phyloP scores from a whole-genome alignment of 2,113 vertebrate species.

The Osmerus eperlanus region DNA sequence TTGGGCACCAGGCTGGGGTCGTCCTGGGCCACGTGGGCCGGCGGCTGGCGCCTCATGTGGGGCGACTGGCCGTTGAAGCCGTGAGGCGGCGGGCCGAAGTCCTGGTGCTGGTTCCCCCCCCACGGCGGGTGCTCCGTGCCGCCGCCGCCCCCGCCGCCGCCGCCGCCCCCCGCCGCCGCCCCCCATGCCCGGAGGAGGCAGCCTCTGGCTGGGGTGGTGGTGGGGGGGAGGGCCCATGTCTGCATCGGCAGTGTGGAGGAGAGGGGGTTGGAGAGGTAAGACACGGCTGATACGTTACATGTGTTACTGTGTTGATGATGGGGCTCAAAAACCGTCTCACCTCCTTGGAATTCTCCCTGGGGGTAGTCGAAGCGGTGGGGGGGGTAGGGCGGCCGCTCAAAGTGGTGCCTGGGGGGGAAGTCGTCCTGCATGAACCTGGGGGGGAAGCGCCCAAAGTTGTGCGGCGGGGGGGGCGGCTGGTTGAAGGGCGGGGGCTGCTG shows the following conservation, averaged over 20 bases:
- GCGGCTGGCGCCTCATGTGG: constrained; percentile 86
- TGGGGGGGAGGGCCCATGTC: constrained; percentile 95
- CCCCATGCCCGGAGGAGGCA: constrained; percentile 88
- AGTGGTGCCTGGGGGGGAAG: constrained; percentile 92
- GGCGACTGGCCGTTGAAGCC: constrained; percentile 97
- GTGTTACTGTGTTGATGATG: neutral
- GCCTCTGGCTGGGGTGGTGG: constrained; percentile 89
- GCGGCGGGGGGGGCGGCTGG: constrained; percentile 93
- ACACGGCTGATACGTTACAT: neutral
- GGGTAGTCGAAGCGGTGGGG: constrained; percentile 94
- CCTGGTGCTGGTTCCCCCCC: constrained; percentile 88
- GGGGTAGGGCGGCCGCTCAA: constrained; percentile 87
- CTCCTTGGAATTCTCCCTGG: constrained; percentile 89
- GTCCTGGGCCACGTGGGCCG: constrained; percentile 82
- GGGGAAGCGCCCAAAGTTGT: constrained; percentile 92
- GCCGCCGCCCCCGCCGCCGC: no score
- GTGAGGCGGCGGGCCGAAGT: constrained; percentile 88
- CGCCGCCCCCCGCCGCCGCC: neutral
- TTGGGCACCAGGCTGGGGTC: constrained; percentile 97
- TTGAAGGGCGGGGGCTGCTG: constrained; percentile 90
- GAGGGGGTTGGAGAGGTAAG: neutral
- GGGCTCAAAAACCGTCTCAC: constrained; percentile 56
- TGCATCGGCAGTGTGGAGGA: constrained; percentile 38
- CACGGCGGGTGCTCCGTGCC: constrained; percentile 87
- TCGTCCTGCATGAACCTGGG: constrained; percentile 98